phyloP scores from a whole-genome alignment of 2,797 vertebrate genomes.

The Sparus aurata region DNA sequence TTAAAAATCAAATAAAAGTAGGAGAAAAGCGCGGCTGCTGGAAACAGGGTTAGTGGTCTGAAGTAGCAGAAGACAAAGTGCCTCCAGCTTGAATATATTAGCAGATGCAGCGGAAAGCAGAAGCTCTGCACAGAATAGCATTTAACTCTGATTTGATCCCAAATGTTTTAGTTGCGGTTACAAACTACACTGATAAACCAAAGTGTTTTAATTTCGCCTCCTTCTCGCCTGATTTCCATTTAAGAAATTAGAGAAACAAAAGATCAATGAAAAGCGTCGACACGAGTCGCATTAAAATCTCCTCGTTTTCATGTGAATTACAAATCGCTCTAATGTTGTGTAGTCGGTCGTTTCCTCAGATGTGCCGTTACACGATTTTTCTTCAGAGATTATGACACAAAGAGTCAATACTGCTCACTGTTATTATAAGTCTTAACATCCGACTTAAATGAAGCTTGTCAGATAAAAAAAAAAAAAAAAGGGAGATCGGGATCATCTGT shows the following conservation, averaged over 20 bases:
- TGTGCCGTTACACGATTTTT: neutral
- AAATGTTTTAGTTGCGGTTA: constrained; percentile 32
- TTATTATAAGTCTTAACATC: neutral
- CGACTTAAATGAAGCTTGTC: constrained; percentile 45
- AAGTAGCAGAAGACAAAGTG: constrained; percentile 46
- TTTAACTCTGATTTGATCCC: constrained; percentile 36
- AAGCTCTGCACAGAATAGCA: constrained; percentile 28
- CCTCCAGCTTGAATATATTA: constrained; percentile 52
- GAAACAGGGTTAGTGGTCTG: constrained; percentile 36
- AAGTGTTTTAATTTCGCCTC: constrained; percentile 23
- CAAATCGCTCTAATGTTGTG: constrained; percentile 6
- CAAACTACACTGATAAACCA: constrained; percentile 37
- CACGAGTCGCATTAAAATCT: constrained; percentile 21
- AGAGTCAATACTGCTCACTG: constrained; percentile 28
- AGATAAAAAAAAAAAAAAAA: constrained; percentile 28
- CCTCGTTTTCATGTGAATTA: constrained; percentile 4
- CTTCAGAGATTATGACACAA: constrained; percentile 32
- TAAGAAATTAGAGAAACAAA: neutral
- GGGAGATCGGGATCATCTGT: constrained; percentile 15
- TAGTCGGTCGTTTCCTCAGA: constrained; percentile 2
- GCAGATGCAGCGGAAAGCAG: constrained; percentile 37
- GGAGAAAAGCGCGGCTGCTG: constrained; percentile 4
- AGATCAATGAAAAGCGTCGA: constrained; percentile 15
- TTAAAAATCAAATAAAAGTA: constrained; percentile 16
- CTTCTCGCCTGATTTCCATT: constrained; percentile 27